A percentile compares a stretch with the other conserved stretches of the same genome.
These are phyloP conservation scores for Pachliopta kotzebuea DNA, from an alignment of 2,888 invertebrate species.

Conservation along the genomic window DNA sequence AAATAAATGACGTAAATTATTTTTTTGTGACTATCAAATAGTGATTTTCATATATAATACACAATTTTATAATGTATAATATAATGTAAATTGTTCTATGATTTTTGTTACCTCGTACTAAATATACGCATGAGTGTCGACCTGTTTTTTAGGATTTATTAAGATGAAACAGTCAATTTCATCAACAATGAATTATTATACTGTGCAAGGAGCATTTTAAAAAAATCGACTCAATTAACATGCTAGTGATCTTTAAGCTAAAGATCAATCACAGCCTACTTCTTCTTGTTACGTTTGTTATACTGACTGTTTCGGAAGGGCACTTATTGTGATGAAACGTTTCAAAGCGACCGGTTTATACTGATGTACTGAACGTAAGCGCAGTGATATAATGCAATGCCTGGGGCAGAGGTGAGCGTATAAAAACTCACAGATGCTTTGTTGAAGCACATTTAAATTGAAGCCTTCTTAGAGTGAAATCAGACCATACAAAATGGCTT, in stretches of 20 bases:
- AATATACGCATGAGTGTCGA: constrained; percentile 9
- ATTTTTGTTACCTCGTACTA: not conserved
- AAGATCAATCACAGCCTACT: constrained; percentile 60
- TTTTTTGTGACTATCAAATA: no score
- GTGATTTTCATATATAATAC: not conserved
- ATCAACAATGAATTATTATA: constrained; percentile 11
- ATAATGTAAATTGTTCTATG: not conserved
- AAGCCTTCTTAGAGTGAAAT: constrained; percentile 58
- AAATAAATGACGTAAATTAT: no score
- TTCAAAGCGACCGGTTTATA: constrained; percentile 51
- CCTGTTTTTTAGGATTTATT: constrained; percentile 12
- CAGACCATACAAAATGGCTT: constrained; percentile 61
- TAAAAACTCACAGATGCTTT: constrained; percentile 56
- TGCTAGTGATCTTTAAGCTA: constrained; percentile 64
- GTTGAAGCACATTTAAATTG: constrained; percentile 64
- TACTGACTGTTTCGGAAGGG: constrained; percentile 42
- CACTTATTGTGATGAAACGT: constrained; percentile 39
- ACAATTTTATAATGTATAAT: no score
- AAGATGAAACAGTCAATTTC: constrained; percentile 24
- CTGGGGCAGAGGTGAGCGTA: constrained; percentile 50
- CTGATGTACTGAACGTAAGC: constrained; percentile 36
- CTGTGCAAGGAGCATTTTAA: constrained; percentile 53
- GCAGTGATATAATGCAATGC: constrained; percentile 49
- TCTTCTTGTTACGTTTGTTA: constrained; percentile 51
- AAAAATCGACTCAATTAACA: constrained; percentile 51